These are phyloP conservation scores for Nasonia oneida DNA, from an alignment of 2,888 invertebrate species.

Conservation along the genomic window DNA sequence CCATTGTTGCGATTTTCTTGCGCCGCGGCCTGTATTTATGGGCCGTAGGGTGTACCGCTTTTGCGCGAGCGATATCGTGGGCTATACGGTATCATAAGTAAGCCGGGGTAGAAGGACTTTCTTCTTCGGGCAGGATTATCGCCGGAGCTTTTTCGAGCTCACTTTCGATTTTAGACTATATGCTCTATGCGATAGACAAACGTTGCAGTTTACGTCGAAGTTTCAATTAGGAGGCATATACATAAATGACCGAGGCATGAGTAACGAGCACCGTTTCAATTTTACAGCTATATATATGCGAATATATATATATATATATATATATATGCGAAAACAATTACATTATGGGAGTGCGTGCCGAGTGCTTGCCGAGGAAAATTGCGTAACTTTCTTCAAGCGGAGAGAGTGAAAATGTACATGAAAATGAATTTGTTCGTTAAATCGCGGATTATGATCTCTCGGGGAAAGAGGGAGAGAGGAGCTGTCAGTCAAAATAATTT, in stretches of 20 bases:
- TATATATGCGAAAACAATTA: slow-evolving; percentile 14
- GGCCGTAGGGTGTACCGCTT: not conserved
- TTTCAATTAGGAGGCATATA: too few species aligned
- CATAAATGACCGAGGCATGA: slow-evolving; percentile 1
- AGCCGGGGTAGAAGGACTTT: not conserved
- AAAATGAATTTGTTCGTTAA: slow-evolving; percentile 32
- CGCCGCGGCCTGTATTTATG: slow-evolving; percentile 50
- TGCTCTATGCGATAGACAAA: too few species aligned
- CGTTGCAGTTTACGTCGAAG: too few species aligned
- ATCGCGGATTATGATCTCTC: slow-evolving; percentile 33
- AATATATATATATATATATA: not conserved
- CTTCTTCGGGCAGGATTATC: not conserved
- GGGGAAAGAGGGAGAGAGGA: not conserved
- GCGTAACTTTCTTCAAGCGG: not conserved
- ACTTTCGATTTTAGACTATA: not conserved
- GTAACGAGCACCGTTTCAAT: not conserved
- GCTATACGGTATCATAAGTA: not conserved
- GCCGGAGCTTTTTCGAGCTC: not conserved
- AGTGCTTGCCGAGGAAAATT: not conserved
- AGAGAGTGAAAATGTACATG: not conserved
- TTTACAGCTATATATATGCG: slow-evolving; percentile 20
- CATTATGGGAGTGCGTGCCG: not conserved
- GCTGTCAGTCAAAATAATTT: slow-evolving; percentile 46
- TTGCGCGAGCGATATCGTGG: not conserved
- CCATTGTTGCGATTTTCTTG: slow-evolving; percentile 9